Conservation (phyloP, 64 coral and sea anemone genomes). For the Stichodactyla helianthus region DNA sequence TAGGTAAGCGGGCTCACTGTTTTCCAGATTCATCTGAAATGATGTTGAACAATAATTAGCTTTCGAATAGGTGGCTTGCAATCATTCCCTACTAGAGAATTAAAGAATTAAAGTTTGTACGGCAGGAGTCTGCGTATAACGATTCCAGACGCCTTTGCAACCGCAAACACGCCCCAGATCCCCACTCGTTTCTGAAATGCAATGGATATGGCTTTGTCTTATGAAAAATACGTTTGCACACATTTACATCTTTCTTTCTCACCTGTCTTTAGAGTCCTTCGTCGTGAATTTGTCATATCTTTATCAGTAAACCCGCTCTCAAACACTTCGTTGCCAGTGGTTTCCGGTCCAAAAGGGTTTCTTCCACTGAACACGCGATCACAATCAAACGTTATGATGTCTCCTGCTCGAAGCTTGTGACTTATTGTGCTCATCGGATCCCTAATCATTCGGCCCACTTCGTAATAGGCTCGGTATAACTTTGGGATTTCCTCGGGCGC, state of each 20-base stretch:
- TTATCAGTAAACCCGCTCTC: constrained; percentile 51
- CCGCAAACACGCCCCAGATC: too few relatives aligned
- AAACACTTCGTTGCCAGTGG: constrained; percentile 17
- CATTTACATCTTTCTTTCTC: neutral
- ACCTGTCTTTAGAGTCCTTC: constrained; percentile 32
- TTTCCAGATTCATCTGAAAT: too few relatives aligned
- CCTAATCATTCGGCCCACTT: constrained; percentile 38
- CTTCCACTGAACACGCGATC: constrained; percentile 69
- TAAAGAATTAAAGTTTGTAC: too few relatives aligned
- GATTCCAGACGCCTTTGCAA: too few relatives aligned
- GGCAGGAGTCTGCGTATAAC: too few relatives aligned
- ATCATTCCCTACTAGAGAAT: too few relatives aligned
- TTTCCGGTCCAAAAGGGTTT: constrained; percentile 19
- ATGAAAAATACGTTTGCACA: too few relatives aligned
- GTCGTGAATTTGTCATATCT: constrained; percentile 56
- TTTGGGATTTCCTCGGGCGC: constrained; percentile 55
- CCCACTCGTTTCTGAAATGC: too few relatives aligned
- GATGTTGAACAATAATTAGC: too few relatives aligned
- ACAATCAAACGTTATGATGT: constrained; percentile 61
- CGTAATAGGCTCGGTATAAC: constrained; percentile 55
- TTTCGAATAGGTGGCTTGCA: too few relatives aligned
- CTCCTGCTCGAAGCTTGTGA: constrained; percentile 57
- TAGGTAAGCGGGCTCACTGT: too few relatives aligned
- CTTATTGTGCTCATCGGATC: constrained; percentile 56
- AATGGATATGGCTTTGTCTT: too few relatives aligned